phyloP scores from a whole-genome alignment of 2,888 invertebrate species.

The Dusona sp. region DNA sequence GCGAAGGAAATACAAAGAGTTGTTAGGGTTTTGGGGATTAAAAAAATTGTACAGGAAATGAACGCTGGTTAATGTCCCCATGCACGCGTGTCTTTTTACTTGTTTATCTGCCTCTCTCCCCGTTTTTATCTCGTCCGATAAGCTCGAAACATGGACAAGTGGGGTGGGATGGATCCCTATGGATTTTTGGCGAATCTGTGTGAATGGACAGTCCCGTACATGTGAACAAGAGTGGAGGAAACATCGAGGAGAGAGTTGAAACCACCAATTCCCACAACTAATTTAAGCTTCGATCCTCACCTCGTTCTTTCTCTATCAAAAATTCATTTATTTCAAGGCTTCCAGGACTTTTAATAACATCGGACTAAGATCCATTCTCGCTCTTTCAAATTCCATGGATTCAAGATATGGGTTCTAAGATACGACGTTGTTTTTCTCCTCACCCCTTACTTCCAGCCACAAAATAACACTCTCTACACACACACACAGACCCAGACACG shows the following conservation, averaged over 20 bases:
- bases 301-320: not conserved
- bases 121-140: not conserved
- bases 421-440: conserved; percentile 4
- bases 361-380: not conserved
- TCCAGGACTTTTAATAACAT: not conserved
- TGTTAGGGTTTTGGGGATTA: not conserved
- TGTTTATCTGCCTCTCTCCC: not conserved
- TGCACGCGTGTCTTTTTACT: not conserved
- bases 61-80: not conserved
- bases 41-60: not conserved
- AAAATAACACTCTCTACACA: not conserved
- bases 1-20: not conserved
- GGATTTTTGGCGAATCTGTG: conserved; percentile 11
- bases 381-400: not conserved
- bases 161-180: conserved; percentile 1
- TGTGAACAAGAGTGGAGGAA: conserved; percentile 15
- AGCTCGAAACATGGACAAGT: not conserved
- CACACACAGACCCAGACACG: not conserved
- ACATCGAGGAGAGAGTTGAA: not conserved
- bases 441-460: not conserved
- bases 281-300: not conserved
- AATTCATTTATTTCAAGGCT: not conserved
- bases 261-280: not conserved
- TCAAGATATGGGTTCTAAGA: not conserved
- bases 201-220: conserved; percentile 16